These are phyloP conservation scores for Cecropterus lyciades DNA, from an alignment of 1,140 invertebrate genomes.

Conservation along the genomic window DNA sequence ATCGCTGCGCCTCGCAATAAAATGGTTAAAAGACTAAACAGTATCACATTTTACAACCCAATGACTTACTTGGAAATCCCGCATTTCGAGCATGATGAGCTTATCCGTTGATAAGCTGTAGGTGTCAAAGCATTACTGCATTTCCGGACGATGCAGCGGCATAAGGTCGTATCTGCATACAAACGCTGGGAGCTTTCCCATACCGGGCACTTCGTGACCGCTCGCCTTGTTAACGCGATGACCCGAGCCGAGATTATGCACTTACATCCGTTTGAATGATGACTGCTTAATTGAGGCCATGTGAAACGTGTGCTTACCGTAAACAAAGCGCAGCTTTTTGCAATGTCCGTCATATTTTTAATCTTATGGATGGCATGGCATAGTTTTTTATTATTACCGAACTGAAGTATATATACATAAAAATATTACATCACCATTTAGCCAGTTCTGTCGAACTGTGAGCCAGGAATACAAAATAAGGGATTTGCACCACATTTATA, in stretches of 20 bases:
- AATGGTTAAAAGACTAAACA: no score
- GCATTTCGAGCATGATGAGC: constrained; percentile 12
- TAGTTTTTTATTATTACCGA: not conserved
- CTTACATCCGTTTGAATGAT: constrained; percentile 74
- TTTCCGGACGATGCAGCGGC: constrained; percentile 44
- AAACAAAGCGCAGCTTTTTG: constrained; percentile 57
- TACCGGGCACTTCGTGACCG: constrained; percentile 77
- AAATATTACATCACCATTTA: no score
- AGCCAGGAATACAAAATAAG: no score
- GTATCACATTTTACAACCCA: no score
- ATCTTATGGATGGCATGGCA: not conserved
- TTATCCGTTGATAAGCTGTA: constrained; percentile 30
- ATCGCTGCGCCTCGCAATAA: no score
- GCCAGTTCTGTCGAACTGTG: no score
- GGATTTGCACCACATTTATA: no score
- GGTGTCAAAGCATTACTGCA: constrained; percentile 40
- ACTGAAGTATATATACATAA: no score
- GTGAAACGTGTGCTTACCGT: constrained; percentile 67
- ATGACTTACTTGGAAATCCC: constrained; percentile 11
- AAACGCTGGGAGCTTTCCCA: constrained; percentile 78
- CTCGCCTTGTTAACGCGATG: constrained; percentile 72
- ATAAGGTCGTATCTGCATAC: constrained; percentile 68
- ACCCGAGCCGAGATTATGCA: constrained; percentile 74
- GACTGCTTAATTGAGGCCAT: constrained; percentile 77
- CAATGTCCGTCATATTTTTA: constrained; percentile 38